These are phyloP conservation scores for Micromesistius poutassou DNA, from an alignment of 2,797 vertebrate genomes.

Conservation along the genomic window DNA sequence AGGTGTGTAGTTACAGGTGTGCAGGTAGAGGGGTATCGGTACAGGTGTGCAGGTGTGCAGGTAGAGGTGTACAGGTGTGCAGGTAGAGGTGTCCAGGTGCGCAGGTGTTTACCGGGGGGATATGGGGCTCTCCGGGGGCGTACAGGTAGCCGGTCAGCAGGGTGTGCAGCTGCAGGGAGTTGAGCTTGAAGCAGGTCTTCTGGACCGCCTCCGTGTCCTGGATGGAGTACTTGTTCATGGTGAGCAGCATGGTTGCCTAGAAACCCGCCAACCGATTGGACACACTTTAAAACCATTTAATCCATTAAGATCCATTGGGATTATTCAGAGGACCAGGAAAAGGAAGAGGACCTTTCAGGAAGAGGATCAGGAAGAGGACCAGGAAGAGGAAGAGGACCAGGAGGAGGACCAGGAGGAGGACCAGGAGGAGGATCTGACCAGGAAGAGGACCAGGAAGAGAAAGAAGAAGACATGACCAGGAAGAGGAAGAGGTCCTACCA, in stretches of 20 bases:
- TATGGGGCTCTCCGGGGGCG: slow-evolving; percentile 82
- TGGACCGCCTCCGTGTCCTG: slow-evolving; percentile 82
- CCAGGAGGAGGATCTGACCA: no score
- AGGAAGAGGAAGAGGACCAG: no score
- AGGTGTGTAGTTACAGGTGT: neutral
- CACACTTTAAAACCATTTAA: neutral
- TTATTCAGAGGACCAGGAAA: neutral
- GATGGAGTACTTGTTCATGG: slow-evolving; percentile 87
- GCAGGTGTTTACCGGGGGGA: slow-evolving; percentile 79
- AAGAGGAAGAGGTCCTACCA: no score
- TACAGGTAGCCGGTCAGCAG: slow-evolving; percentile 84
- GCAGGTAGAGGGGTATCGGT: no score
- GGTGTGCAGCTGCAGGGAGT: slow-evolving; percentile 85
- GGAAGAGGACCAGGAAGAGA: no score
- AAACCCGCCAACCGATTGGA: slow-evolving; percentile 30
- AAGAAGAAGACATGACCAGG: no score
- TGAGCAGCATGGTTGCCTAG: slow-evolving; percentile 89
- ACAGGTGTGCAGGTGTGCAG: no score
- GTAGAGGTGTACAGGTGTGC: neutral
- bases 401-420: no score
- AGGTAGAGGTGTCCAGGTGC: no score
- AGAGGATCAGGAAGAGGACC: no score
- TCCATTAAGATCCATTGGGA: neutral
- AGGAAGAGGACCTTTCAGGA: no score
- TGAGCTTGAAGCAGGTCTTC: slow-evolving; percentile 90